These are phyloP conservation scores for Tuta absoluta DNA, from an alignment of 2,888 invertebrate species.

Conservation along the genomic window DNA sequence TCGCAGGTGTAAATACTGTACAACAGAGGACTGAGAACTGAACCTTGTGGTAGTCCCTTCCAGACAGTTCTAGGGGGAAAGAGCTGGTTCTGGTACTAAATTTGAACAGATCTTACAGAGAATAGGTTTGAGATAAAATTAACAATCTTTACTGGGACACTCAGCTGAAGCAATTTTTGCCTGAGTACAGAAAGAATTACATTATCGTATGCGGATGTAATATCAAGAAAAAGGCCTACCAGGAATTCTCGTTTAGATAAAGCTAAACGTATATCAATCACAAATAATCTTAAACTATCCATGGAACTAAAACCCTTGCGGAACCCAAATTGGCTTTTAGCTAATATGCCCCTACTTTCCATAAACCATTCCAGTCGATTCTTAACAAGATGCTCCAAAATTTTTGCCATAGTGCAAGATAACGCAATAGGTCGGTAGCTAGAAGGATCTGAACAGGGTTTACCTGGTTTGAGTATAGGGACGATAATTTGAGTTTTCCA, in stretches of 20 bases:
- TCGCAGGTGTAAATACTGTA: constrained; percentile 38
- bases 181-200: constrained; percentile 36
- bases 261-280: constrained; percentile 35
- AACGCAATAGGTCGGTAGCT: constrained; percentile 38
- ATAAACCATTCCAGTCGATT: constrained; percentile 38
- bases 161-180: constrained; percentile 37
- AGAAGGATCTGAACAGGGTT: constrained; percentile 30
- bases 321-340: constrained; percentile 39
- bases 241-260: constrained; percentile 32
- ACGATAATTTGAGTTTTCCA: constrained; percentile 40
- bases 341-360: constrained; percentile 32
- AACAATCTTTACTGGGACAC: constrained; percentile 34
- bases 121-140: constrained; percentile 34
- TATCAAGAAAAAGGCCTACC: constrained; percentile 39
- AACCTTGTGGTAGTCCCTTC: constrained; percentile 41
- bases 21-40: no score
- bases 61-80: constrained; percentile 30
- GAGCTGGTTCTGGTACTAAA: constrained; percentile 21
- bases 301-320: constrained; percentile 39
- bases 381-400: constrained; percentile 39
- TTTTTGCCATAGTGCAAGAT: constrained; percentile 34
- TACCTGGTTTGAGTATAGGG: constrained; percentile 39
- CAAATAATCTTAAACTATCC: constrained; percentile 40
- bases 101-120: constrained; percentile 23
- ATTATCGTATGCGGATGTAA: constrained; percentile 41